Base-by-base conservation (phyloP, 2,888 invertebrate genomes). In the Baronia brevicornis region DNA sequence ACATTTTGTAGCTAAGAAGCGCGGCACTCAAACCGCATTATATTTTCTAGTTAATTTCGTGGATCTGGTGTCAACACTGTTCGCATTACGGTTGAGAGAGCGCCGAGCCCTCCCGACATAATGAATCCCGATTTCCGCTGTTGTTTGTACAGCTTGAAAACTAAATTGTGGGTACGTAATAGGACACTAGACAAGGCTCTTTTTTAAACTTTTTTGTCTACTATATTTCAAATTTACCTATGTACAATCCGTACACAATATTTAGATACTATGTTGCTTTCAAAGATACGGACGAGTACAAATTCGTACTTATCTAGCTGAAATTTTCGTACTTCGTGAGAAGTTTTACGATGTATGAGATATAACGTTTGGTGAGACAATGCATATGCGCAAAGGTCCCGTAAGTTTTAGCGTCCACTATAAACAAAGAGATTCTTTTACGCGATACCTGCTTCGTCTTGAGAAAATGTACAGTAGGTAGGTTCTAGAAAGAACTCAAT, bases 1-100 rank as follows among this genome's bases (percentile, higher is more conserved):
- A 74, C 71, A 79, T 79, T 84, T 77, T 71, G 79, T 69, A 69
- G 73, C 69, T 67, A 77, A 79, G 73, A 73, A 65, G 55, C 60
- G 55, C 44, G 39, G 48, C 59, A 64, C 62, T 65, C 60, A 48
- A 49, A 55, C 54, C 61, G 62, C 65, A 65, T 77, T 74, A 78
- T 74, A 73, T 75, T 73, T 77, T 68, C 70, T 67, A 73, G 70
- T 74, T 75, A 69, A 73, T 75, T 77, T 71, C 60, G 60, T 48
- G 60, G 60, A 68, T 75, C 59, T 58, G 61, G 60, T 69, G 69
- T 65, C 68, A 46, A 46, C 45, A 46, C 34, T 32, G 39, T 36
- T 46, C 37, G 36, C 37, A 43, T 50, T 43, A 43, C 47, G 43
- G 44, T 39, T 44, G 42, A 48, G 46, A 34, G 44, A 48, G 47